Evolutionary conservation across 2,113 vertebrate genomes (phyloP), one percentile per base, ranked within the genome.

Genomic region (Mellivora capensis): DNA sequence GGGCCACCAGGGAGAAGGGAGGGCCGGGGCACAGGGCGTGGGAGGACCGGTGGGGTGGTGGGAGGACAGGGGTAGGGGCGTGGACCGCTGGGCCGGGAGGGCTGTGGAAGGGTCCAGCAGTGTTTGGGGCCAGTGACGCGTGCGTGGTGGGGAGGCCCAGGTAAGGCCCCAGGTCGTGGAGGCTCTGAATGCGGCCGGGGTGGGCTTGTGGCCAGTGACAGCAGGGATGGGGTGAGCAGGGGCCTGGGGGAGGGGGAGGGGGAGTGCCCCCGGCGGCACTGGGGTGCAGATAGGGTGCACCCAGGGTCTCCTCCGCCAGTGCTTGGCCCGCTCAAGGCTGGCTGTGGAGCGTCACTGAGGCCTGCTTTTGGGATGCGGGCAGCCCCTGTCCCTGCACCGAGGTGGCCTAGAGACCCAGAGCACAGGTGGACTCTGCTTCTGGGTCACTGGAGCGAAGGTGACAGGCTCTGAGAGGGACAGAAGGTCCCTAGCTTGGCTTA

Each of bases 241-340:
- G n/a, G 18, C 12, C 39, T 14, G 12, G 21, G 39, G 31, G 5
- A 3, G 12, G 21, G 39, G 31, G 5, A 3, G 31, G 49, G 4
- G 0, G 14, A 9, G 10, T 0, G 61, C 42, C 21, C 21, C 57
- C 57, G 7, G 20, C 23, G 37, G 59, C 23, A 1, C 14, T 0
- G n/a, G 62, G 17, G 61, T 29, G 6, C 3, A 12, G 37, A 7
- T 1, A 21, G 0, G 81, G 17, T 52, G 52, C 11, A 23, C 11
- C 37, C 7, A n/a, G 5, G 11, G 4, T 12, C 31, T 21, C 1
- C 49, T 23, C 11, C 0, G 8, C 77, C 8, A 93, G 34, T 37
- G 64, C 44, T 20, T 8, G 11, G 15, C 37, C 54, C 3, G 69
- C 27, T 15, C 14, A 7, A 20, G 12, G 80, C 72, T 34, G 29